Base-by-base conservation (phyloP, 2,113 vertebrate species). In the Corynorhinus townsendii region DNA sequence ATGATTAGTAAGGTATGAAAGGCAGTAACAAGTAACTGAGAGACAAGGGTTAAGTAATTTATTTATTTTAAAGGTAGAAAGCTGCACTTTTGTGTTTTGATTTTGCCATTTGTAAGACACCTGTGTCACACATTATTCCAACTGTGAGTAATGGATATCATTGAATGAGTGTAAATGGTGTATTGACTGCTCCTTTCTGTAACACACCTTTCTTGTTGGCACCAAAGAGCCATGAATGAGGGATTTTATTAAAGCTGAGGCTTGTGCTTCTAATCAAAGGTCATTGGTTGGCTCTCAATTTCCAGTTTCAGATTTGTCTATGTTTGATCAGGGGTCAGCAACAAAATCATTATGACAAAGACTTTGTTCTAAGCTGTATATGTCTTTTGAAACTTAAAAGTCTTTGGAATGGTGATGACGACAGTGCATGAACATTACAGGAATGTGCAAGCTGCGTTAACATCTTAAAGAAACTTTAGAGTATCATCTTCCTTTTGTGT, bases 341-440 rank as follows among this genome's bases (percentile, higher is more conserved):
- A 98, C 88, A 97, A 98, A 98, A 98, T 98, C 98, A 98, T 98
- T 98, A 98, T 98, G 98, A 98, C 98, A 98, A 98, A 98, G 98
- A 98, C 98, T 99, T 98, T 98, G 98, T 98, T 98, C 97, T 98
- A 98, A 98, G 97, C 98, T 97, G 97, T 98, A 98, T 98, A 98
- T 98, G 98, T 98, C 98, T 98, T 97, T 96, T 98, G 96, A 93
- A 98, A 98, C 97, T 98, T 98, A 98, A 98, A 98, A 98, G 98
- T 98, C 98, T 98, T 98, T 97, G 96, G 97, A 96, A 97, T 96
- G 83, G 93, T 97, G 98, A 98, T 98, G 97, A 98, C 98, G 98
- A 98, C 98, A 98, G 98, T 97, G 97, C 98, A 98, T 98, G 98
- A 98, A 98, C 97, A 97, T 97, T 97, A 97, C 95, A 98, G 97